These are phyloP conservation scores for Liasis olivaceus DNA, from an alignment of 2,797 vertebrate genomes.

Conservation along the genomic window DNA sequence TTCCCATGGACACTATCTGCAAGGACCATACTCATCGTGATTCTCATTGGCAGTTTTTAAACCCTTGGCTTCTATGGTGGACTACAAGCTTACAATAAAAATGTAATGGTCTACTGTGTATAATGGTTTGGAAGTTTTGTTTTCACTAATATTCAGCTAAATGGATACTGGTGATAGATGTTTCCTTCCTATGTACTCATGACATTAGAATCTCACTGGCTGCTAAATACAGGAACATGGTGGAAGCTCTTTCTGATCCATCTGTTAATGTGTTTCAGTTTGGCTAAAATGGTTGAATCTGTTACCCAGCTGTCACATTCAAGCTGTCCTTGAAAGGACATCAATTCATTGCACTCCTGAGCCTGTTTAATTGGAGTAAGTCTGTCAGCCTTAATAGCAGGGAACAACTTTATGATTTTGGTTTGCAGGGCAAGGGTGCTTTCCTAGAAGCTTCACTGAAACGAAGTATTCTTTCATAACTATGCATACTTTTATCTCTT, in stretches of 20 bases:
- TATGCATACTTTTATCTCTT: neutral
- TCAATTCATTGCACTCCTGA: neutral
- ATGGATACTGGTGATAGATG: neutral
- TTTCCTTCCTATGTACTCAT: neutral
- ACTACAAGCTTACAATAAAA: neutral
- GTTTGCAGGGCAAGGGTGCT: neutral
- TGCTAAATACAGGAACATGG: neutral
- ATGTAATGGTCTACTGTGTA: neutral
- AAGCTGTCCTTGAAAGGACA: neutral
- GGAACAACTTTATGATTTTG: neutral
- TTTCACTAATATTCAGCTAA: neutral
- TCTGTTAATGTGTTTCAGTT: neutral
- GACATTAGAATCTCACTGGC: neutral
- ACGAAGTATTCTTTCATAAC: neutral
- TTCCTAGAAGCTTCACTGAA: neutral
- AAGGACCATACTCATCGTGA: neutral
- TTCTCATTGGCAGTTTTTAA: neutral
- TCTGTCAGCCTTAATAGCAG: neutral
- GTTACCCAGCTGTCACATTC: neutral
- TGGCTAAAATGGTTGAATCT: neutral
- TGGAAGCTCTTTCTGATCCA: neutral
- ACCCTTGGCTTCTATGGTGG: neutral
- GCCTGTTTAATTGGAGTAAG: neutral
- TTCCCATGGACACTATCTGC: too few relatives aligned
- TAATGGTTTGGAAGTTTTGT: neutral